Conservation (phyloP, 2,888 invertebrate genomes). For the Pachymerium ferrugineum region DNA sequence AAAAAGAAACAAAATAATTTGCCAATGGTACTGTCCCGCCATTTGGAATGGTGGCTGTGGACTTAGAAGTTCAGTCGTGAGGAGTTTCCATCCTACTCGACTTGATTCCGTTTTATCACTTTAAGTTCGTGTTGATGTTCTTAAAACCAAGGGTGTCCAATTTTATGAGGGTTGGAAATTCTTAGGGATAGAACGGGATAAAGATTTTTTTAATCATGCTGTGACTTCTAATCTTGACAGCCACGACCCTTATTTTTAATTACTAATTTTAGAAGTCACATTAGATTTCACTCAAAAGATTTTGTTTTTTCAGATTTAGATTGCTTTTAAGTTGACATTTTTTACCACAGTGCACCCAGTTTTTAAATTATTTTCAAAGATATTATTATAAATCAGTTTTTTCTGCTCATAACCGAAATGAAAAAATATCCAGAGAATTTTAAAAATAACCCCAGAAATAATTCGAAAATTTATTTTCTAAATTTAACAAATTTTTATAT, state of each 20-base stretch:
- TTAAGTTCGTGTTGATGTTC: not conserved
- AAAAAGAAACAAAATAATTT: not conserved
- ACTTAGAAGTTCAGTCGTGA: constrained; percentile 27
- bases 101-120: constrained; percentile 8
- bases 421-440: not conserved
- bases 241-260: constrained; percentile 23
- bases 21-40: constrained; percentile 33
- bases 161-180: constrained; percentile 5
- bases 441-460: not conserved
- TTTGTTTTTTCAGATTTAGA: not conserved
- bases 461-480: no score
- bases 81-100: not conserved
- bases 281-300: not conserved
- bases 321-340: not conserved
- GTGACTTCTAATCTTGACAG: constrained; percentile 25
- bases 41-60: constrained; percentile 30
- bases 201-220: constrained; percentile 3
- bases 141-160: not conserved
- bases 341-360: constrained; percentile 3
- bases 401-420: constrained; percentile 1
- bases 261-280: not conserved
- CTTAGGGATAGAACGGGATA: constrained; percentile 21
- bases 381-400: no score
- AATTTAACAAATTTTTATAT: no score
- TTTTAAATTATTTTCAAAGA: constrained; percentile 14